phyloP scores from a whole-genome alignment of 1,140 invertebrate species.

The Orius insidiosus region DNA sequence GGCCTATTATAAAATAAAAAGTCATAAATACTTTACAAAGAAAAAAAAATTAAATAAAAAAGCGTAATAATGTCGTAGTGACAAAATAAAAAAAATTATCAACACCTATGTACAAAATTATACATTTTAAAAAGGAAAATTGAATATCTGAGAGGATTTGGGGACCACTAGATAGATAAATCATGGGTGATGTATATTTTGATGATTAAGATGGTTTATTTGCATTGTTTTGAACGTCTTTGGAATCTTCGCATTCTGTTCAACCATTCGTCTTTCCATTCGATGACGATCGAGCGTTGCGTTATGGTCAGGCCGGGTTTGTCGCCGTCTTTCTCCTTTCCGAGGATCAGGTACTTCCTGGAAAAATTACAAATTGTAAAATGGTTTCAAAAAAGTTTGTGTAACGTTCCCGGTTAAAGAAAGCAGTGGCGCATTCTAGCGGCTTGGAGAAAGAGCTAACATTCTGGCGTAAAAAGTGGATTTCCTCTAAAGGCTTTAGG shows the following conservation, averaged over 20 bases:
- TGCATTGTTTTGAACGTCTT: conserved; percentile 30
- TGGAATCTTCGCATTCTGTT: conserved; percentile 77
- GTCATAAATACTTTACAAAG: conserved; percentile 6
- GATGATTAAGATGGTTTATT: conserved; percentile 3
- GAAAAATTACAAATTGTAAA: conserved; percentile 18
- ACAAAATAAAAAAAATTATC: conserved; percentile 13
- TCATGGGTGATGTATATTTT: too few species aligned
- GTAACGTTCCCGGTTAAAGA: too few species aligned
- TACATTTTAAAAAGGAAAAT: conserved; percentile 9
- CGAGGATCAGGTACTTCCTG: conserved; percentile 78
- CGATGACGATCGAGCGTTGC: conserved; percentile 70
- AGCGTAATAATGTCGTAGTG: conserved; percentile 7
- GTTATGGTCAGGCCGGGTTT: conserved; percentile 65
- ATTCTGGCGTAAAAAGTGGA: too few species aligned
- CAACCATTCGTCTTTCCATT: conserved; percentile 88
- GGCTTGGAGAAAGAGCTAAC: too few species aligned
- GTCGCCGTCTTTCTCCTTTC: conserved; percentile 48
- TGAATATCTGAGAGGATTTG: neutral
- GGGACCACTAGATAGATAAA: too few species aligned
- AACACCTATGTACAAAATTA: conserved; percentile 16
- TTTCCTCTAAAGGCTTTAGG: too few species aligned
- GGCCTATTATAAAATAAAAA: neutral
- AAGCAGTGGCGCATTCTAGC: too few species aligned
- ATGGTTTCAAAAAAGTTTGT: too few species aligned
- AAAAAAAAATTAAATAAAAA: conserved; percentile 8